These are phyloP conservation scores for Orussus abietinus DNA, from an alignment of 1,140 invertebrate species.

Conservation along the genomic window DNA sequence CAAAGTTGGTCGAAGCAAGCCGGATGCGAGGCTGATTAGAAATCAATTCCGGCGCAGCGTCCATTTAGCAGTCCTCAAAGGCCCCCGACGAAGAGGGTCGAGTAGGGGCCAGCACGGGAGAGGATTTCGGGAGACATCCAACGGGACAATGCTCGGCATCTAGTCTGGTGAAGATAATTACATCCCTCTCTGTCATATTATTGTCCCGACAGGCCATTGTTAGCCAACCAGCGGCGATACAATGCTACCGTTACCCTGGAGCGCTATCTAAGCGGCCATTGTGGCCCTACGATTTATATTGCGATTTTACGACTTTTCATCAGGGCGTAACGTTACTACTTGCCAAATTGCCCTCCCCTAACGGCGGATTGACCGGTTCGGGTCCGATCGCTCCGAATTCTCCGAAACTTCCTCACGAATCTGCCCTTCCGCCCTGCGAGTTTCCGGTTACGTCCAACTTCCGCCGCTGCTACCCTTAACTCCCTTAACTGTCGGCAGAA, in stretches of 20 bases:
- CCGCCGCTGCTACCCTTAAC: too few relatives aligned
- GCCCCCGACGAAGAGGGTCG: not conserved
- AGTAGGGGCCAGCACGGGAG: too few relatives aligned
- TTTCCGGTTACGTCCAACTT: too few relatives aligned
- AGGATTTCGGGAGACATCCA: constrained; percentile 9
- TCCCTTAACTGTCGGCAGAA: too few relatives aligned
- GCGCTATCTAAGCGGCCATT: constrained; percentile 26
- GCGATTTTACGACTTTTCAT: constrained; percentile 20
- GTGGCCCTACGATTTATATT: constrained; percentile 34
- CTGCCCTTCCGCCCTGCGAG: too few relatives aligned
- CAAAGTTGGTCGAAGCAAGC: too few relatives aligned
- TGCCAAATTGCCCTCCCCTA: too few relatives aligned
- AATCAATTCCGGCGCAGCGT: too few relatives aligned
- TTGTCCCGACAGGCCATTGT: constrained; percentile 35
- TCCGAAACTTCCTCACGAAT: too few relatives aligned
- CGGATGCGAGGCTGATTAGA: too few relatives aligned
- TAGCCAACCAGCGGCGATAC: constrained; percentile 27
- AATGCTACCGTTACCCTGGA: constrained; percentile 32
- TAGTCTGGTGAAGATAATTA: constrained; percentile 38
- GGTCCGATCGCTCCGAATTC: too few relatives aligned
- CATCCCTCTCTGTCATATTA: constrained; percentile 41
- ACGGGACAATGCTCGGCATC: constrained; percentile 26
- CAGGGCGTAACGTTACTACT: constrained; percentile 12
- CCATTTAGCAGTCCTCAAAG: not conserved
- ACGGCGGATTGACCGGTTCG: too few relatives aligned